Percentiles rank a stretch among this genome's conserved stretches.
phyloP scores from a whole-genome alignment of 2,797 vertebrate species.

The Macropodus opercularis region DNA sequence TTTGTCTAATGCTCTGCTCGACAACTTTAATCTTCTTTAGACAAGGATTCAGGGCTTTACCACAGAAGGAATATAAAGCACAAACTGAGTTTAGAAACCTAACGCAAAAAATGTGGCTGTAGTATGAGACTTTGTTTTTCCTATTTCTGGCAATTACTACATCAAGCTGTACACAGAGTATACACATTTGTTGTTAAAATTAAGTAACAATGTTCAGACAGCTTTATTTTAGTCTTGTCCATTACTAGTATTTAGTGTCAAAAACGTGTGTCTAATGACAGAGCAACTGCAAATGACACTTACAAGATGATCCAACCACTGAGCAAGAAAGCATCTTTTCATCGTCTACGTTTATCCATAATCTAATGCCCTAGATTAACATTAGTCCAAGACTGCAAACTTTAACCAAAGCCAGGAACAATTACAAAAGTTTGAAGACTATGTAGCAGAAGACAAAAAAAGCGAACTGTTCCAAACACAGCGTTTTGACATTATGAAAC shows the following conservation, averaged over 20 bases:
- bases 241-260: neutral
- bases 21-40: slow-evolving; percentile 58
- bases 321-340: neutral
- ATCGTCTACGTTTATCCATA: slow-evolving; percentile 15
- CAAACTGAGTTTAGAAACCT: slow-evolving; percentile 25
- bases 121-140: no score
- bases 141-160: slow-evolving; percentile 17
- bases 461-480: slow-evolving; percentile 21
- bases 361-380: neutral
- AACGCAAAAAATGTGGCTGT: slow-evolving; percentile 24
- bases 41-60: slow-evolving; percentile 47
- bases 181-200: slow-evolving; percentile 6
- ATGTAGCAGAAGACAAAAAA: neutral
- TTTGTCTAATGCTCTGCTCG: slow-evolving; percentile 25
- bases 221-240: neutral
- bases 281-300: slow-evolving; percentile 29
- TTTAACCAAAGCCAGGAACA: neutral
- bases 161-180: neutral
- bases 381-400: slow-evolving; percentile 5
- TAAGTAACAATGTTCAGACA: slow-evolving; percentile 1
- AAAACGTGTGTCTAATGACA: slow-evolving; percentile 5
- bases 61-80: slow-evolving; percentile 40
- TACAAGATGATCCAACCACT: slow-evolving; percentile 25
- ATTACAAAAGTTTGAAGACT: slow-evolving; percentile 1
- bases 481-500: slow-evolving; percentile 58